A percentile compares a stretch with the other conserved stretches of the same genome.
These are phyloP conservation scores for Mesoclemmys tuberculata DNA, from an alignment of 2,113 vertebrate genomes.

Conservation along the genomic window DNA sequence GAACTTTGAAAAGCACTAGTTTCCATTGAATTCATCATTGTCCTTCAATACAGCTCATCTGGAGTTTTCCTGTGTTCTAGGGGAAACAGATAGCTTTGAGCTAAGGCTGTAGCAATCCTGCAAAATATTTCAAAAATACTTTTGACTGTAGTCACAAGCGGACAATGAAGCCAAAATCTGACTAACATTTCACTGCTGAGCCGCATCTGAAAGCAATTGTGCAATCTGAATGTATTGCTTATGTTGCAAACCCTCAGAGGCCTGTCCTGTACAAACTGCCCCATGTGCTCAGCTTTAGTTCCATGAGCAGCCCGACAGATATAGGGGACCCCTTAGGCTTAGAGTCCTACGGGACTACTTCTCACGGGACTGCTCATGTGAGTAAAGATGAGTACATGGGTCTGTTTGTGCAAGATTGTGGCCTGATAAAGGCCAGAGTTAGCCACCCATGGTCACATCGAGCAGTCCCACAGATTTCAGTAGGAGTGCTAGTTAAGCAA, in stretches of 20 bases:
- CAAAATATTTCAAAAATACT: neutral
- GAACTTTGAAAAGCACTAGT: neutral
- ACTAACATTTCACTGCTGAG: neutral
- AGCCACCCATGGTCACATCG: fast-evolving
- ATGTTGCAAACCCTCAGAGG: neutral
- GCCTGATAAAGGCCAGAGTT: neutral
- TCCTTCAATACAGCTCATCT: neutral
- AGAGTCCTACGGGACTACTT: neutral
- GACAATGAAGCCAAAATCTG: neutral
- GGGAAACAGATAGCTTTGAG: neutral
- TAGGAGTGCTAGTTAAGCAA: neutral
- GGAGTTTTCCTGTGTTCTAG: neutral
- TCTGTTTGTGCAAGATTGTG: neutral
- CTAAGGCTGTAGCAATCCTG: neutral
- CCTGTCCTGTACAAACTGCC: neutral
- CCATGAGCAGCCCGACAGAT: neutral
- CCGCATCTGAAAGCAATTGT: neutral
- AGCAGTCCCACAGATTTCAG: neutral
- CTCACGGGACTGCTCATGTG: neutral
- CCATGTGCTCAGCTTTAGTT: neutral
- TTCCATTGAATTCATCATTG: neutral
- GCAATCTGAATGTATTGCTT: neutral
- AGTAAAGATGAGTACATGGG: neutral
- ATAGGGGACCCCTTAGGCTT: neutral
- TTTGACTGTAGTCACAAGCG: neutral